These are phyloP conservation scores for Sarcophaga rosellei DNA, from an alignment of 2,888 invertebrate species.

Conservation along the genomic window DNA sequence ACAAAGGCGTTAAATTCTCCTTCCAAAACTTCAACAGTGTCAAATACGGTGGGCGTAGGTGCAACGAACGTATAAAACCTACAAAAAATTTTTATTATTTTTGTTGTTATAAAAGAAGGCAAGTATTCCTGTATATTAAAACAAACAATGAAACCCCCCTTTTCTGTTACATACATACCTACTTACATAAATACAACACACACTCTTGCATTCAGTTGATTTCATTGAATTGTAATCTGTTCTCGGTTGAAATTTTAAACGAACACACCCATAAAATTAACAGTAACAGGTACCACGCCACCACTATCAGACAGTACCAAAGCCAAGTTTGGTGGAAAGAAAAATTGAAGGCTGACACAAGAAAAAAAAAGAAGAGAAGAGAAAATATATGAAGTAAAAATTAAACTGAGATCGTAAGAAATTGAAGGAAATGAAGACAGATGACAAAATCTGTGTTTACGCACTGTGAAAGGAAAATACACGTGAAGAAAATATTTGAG, in stretches of 20 bases:
- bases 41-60: conserved; percentile 76
- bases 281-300: conserved; percentile 68
- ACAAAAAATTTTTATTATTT: background rate
- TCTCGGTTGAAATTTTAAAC: conserved; percentile 65
- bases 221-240: conserved; percentile 68
- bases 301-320: conserved; percentile 47
- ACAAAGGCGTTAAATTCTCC: conserved; percentile 54
- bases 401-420: conserved; percentile 44
- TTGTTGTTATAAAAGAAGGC: conserved; percentile 23
- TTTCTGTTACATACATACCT: conserved; percentile 34
- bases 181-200: conserved; percentile 60
- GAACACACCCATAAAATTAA: conserved; percentile 70
- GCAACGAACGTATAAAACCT: conserved; percentile 74
- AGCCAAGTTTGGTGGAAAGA: conserved; percentile 39
- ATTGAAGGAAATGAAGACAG: conserved; percentile 61
- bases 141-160: conserved; percentile 33
- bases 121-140: conserved; percentile 35
- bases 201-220: conserved; percentile 68
- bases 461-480: conserved; percentile 54
- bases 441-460: conserved; percentile 63
- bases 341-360: conserved; percentile 62
- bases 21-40: conserved; percentile 55
- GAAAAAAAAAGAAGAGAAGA: conserved; percentile 42
- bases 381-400: background rate
- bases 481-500: conserved; percentile 43